Evolutionary conservation across 2,888 invertebrate species (phyloP).

Genomic region (Hylaea fasciaria): DNA sequence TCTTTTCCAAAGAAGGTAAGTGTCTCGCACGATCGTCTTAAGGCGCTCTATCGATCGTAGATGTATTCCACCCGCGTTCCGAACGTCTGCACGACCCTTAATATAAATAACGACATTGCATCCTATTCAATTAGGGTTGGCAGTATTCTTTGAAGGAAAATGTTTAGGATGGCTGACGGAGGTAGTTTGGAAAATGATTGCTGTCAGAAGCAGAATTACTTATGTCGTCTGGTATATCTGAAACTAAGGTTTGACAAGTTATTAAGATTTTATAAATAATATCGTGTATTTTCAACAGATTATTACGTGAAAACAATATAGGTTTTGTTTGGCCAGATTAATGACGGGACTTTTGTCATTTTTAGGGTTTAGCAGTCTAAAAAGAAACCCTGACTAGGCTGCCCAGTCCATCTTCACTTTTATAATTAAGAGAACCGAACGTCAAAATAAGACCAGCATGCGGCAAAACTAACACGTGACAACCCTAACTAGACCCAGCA

Average conservation of each 20-base stretch:
- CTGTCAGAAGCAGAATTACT: neutral
- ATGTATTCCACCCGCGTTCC: constrained; percentile 39
- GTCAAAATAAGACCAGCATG: no score
- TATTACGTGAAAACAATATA: no score
- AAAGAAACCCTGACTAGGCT: no score
- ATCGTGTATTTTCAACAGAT: no score
- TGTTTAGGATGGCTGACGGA: constrained; percentile 8
- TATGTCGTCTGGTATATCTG: neutral
- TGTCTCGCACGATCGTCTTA: constrained; percentile 15
- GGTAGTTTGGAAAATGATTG: constrained; percentile 9
- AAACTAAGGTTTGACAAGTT: neutral
- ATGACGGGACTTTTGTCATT: no score
- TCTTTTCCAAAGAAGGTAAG: constrained; percentile 1
- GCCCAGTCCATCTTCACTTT: no score
- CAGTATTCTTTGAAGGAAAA: constrained; percentile 23
- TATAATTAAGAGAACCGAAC: no score
- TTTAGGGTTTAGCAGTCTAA: no score
- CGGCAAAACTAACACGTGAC: constrained; percentile 7
- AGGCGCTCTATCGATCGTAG: constrained; percentile 27
- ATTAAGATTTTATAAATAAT: no score
- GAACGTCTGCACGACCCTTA: constrained; percentile 40
- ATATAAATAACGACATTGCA: constrained; percentile 46
- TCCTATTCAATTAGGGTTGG: constrained; percentile 42
- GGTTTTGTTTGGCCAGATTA: no score
- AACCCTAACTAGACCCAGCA: constrained; percentile 24